phyloP scores from a whole-genome alignment of 1,140 invertebrate genomes.

The Matsumurasca onukii region DNA sequence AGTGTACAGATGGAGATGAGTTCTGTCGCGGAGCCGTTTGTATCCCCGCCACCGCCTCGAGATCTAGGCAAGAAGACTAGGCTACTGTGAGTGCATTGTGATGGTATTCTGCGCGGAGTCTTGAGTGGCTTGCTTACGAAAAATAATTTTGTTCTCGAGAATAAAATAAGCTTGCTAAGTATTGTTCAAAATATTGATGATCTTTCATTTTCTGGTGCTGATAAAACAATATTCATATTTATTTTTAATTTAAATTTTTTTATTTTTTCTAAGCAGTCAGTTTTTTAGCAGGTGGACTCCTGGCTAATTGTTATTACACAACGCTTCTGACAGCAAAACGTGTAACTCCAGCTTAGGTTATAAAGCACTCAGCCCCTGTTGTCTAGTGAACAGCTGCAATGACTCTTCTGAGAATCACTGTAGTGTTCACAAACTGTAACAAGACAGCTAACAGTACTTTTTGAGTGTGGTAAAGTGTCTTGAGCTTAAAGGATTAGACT shows the following conservation, averaged over 20 bases:
- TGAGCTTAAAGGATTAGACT: too few relatives aligned
- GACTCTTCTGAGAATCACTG: too few relatives aligned
- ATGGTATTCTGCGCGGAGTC: too few relatives aligned
- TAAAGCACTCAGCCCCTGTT: too few relatives aligned
- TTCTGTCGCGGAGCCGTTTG: background rate
- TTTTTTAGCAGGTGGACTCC: background rate
- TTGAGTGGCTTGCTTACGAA: too few relatives aligned
- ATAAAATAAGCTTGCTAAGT: background rate
- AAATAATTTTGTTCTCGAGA: background rate
- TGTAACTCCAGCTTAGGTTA: too few relatives aligned
- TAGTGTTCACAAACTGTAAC: too few relatives aligned
- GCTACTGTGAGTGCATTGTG: too few relatives aligned
- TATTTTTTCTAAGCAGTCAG: background rate
- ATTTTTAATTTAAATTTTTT: background rate
- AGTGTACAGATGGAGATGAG: slow-evolving; percentile 1
- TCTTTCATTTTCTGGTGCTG: background rate
- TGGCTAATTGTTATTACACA: background rate
- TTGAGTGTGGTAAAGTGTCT: too few relatives aligned
- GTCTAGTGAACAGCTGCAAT: too few relatives aligned
- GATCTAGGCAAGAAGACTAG: too few relatives aligned
- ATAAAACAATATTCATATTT: background rate
- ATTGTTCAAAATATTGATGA: background rate
- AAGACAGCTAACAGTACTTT: too few relatives aligned
- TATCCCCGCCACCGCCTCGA: background rate
- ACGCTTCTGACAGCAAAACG: background rate